Base-by-base conservation (phyloP, 23 tunicate species). In the Trididemnum miniatum region DNA sequence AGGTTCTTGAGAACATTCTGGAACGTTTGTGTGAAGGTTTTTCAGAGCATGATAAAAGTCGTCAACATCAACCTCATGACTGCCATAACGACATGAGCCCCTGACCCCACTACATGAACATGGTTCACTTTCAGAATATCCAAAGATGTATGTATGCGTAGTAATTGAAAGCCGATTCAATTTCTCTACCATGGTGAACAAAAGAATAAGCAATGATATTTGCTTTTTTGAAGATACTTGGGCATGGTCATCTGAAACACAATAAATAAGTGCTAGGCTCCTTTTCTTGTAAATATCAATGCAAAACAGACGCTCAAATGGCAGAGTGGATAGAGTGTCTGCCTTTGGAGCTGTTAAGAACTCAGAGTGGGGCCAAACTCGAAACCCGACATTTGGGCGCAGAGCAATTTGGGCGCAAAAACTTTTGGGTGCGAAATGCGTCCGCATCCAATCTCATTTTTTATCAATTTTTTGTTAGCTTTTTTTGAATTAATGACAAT, bases 31-130 rank as follows among this genome's bases (percentile, higher is more conserved):
- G 34, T 57, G 24, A 52, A 34, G 54, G 37, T 65, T 65, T 25
- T 79, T 30, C 25, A 80, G 20, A 0, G 90, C 77, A 71, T 86
- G 90, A 59, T 25, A 78, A 31, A 57, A 78, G 32, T 78, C 82
- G 2, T 78, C 37, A 25, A 12, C 35, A 59, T 78, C 76, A 9
- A 69, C 9, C 15, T 69, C 38, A 31, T 32, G 20, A 5, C 23
- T 23, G 4, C 7, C 27, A 23, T 62, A 62, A 18, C 25, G 28
- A 62, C 69, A 62, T 15, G 7, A 20, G 7, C 69, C 69, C 25
- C 27, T 62, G 12, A 9, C 18, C 12, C 57, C 57, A 18, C 57
- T 49, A 49, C 57, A 49, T 9, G 57, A 49, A 18, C 57, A 49
- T 49, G 12, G 12, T 49, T 49, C 57, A 49, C 18, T 49, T 49